A percentile compares a stretch with the other conserved stretches of the same genome.
Conservation (phyloP, 2,797 vertebrate species). For the Diceros bicornis region DNA sequence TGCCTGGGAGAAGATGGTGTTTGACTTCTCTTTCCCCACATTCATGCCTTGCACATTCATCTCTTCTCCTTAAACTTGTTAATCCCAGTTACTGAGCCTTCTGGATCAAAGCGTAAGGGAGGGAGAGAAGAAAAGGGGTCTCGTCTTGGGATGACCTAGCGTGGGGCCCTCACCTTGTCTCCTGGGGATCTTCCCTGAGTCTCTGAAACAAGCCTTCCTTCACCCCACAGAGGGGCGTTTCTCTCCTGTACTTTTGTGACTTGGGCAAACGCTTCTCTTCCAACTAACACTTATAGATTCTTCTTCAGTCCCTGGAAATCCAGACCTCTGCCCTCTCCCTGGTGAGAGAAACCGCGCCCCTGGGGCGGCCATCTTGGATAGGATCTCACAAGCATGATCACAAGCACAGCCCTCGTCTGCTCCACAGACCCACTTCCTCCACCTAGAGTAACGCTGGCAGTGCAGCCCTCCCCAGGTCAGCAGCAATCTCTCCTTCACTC, state of each 20-base stretch:
- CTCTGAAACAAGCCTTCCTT: neutral
- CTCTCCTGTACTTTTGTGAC: neutral
- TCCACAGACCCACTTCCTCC: neutral
- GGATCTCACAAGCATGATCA: neutral
- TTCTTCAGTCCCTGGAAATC: neutral
- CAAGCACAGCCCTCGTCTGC: neutral
- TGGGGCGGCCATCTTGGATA: too few relatives aligned
- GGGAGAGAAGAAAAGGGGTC: neutral
- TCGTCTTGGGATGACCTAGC: neutral
- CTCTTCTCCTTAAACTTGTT: neutral
- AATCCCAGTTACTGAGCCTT: neutral
- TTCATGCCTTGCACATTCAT: too few relatives aligned
- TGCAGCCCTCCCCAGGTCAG: too few relatives aligned
- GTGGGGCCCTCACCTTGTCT: neutral
- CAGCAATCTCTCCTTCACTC: too few relatives aligned
- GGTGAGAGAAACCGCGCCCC: rapidly evolving
- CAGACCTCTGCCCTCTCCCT: rapidly evolving
- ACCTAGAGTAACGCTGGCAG: neutral
- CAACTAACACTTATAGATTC: neutral
- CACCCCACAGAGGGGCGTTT: rapidly evolving
- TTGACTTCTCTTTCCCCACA: neutral
- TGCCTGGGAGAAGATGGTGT: neutral
- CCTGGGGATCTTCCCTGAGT: neutral
- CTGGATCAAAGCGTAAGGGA: neutral
- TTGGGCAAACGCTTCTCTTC: neutral